Percentiles rank a stretch among this genome's conserved stretches.
These are phyloP conservation scores for Rhipidura dahli DNA, from an alignment of 2,113 vertebrate species.

Conservation along the genomic window DNA sequence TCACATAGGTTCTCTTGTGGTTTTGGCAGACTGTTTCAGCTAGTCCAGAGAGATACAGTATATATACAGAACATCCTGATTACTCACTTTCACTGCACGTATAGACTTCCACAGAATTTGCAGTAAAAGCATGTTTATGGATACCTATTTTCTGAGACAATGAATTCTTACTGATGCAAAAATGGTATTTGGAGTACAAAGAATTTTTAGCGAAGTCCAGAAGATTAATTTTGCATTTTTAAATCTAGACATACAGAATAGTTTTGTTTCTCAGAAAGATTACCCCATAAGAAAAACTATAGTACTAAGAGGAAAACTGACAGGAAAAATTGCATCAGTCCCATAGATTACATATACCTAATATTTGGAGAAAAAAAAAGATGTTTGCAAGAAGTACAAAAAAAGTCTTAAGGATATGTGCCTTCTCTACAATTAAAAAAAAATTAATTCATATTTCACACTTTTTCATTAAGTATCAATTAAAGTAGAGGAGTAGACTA, in stretches of 20 bases:
- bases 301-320: neutral
- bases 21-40: neutral
- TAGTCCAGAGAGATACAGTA: neutral
- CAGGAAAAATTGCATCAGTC: neutral
- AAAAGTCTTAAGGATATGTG: neutral
- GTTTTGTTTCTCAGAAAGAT: neutral
- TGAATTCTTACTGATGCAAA: neutral
- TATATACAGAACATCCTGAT: neutral
- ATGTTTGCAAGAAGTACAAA: neutral
- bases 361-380: neutral
- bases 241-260: neutral
- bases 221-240: neutral
- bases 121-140: neutral
- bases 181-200: neutral
- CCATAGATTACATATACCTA: neutral
- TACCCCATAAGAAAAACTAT: neutral
- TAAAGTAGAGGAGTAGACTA: neutral
- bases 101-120: neutral
- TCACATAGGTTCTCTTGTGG: accelerated
- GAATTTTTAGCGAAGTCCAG: neutral
- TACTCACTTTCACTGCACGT: neutral
- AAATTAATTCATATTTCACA: neutral
- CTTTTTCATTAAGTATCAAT: neutral
- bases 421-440: neutral
- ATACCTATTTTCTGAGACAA: neutral